Evolutionary conservation across 2,888 invertebrate genomes (phyloP).

Genomic region (Ashinkailepas kermadecensis): DNA sequence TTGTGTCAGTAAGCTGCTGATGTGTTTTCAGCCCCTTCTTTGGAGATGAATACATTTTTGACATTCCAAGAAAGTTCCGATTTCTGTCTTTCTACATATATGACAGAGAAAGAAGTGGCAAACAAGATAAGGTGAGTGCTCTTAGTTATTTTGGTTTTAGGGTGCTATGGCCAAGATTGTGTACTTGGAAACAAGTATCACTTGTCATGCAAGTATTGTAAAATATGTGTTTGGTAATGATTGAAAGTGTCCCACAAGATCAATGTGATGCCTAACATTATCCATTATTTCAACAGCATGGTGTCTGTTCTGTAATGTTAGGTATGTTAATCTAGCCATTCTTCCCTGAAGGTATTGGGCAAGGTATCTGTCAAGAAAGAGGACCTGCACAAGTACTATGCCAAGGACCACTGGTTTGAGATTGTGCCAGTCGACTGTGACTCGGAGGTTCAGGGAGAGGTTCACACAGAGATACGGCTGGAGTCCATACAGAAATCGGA

Average conservation of each 20-base stretch:
- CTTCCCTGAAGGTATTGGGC: conserved; percentile 46
- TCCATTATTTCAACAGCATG: too few relatives aligned
- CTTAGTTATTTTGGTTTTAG: not conserved
- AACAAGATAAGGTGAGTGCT: conserved; percentile 60
- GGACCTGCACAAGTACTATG: conserved; percentile 76
- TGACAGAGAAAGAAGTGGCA: conserved; percentile 74
- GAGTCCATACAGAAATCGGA: conserved; percentile 51
- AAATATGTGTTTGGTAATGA: too few relatives aligned
- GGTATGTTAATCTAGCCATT: too few relatives aligned
- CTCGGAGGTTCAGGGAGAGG: conserved; percentile 77
- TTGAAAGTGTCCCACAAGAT: too few relatives aligned
- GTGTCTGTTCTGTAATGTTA: too few relatives aligned
- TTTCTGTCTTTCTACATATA: conserved; percentile 81
- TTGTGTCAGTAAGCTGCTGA: too few relatives aligned
- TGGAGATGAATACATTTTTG: conserved; percentile 88
- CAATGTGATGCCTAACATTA: too few relatives aligned
- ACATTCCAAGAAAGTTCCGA: conserved; percentile 81
- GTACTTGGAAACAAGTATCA: too few relatives aligned
- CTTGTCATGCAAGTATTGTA: too few relatives aligned
- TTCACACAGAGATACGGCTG: conserved; percentile 69
- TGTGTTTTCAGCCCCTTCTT: conserved; percentile 61
- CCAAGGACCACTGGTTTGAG: conserved; percentile 89
- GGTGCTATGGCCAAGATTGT: too few relatives aligned
- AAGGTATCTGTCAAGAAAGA: conserved; percentile 82
- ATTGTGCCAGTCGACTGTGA: conserved; percentile 76